Percentiles rank a stretch among this genome's conserved stretches.
These are phyloP conservation scores for Rhyacichthys aspro DNA, from an alignment of 2,797 vertebrate genomes.

Conservation along the genomic window DNA sequence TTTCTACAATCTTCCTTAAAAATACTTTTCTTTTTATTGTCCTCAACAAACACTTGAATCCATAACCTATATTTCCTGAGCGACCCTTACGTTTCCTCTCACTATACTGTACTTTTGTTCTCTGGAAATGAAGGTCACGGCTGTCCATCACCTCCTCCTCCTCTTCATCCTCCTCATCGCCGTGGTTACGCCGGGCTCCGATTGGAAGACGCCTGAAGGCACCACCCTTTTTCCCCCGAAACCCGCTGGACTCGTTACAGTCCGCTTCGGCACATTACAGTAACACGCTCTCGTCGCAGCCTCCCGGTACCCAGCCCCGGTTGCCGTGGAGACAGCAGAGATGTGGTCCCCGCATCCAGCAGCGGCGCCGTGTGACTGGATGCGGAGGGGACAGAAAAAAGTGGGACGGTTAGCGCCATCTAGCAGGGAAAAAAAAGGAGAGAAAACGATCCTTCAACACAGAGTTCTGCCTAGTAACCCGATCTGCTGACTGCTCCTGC, in stretches of 20 bases:
- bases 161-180: too few species aligned
- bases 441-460: constrained; percentile 4
- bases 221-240: too few species aligned
- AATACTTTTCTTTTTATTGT: too few species aligned
- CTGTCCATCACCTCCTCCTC: too few species aligned
- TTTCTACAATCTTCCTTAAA: too few species aligned
- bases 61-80: too few species aligned
- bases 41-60: too few species aligned
- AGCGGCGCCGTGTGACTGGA: constrained; percentile 52
- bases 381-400: constrained; percentile 12
- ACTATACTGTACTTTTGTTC: too few species aligned
- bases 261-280: constrained; percentile 37
- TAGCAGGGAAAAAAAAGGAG: constrained; percentile 45
- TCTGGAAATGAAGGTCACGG: too few species aligned
- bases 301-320: constrained; percentile 69
- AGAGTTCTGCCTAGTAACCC: constrained; percentile 75
- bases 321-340: constrained; percentile 79
- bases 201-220: too few species aligned
- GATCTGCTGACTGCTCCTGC: constrained; percentile 69
- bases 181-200: too few species aligned
- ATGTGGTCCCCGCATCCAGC: constrained; percentile 68
- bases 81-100: too few species aligned
- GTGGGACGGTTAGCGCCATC: constrained; percentile 57
- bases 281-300: constrained; percentile 60
- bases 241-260: constrained; percentile 1